These are phyloP conservation scores for Lysiphlebus fabarum DNA, from an alignment of 1,140 invertebrate genomes.

Conservation along the genomic window DNA sequence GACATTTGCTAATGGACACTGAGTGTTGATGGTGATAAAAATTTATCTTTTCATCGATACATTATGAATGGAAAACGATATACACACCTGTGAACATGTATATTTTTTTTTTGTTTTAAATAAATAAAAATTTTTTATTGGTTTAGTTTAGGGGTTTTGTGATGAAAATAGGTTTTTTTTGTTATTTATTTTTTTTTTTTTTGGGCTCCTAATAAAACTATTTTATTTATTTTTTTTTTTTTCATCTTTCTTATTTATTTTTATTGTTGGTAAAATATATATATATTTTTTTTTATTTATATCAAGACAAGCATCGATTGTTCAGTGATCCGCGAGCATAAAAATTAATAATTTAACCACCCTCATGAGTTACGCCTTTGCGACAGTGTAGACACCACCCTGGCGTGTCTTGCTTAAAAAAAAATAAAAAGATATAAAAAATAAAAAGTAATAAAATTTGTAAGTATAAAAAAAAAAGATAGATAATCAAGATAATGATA, in stretches of 20 bases:
- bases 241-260: too few species aligned
- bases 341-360: slow-evolving; percentile 39
- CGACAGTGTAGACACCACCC: slow-evolving; percentile 19
- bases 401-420: background rate
- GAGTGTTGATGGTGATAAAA: background rate
- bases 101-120: too few species aligned
- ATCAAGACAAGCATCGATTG: background rate
- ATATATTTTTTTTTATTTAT: too few species aligned
- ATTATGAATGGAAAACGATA: slow-evolving; percentile 6
- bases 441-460: slow-evolving; percentile 7
- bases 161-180: background rate
- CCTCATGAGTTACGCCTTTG: slow-evolving; percentile 19
- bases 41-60: slow-evolving; percentile 13
- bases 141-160: too few species aligned
- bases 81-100: too few species aligned
- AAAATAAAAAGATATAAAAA: background rate
- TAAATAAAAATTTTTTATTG: too few species aligned
- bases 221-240: slow-evolving; percentile 6
- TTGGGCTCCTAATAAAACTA: background rate
- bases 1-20: background rate
- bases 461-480: slow-evolving; percentile 21
- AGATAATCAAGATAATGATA: slow-evolving; percentile 39
- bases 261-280: too few species aligned
- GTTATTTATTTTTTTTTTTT: too few species aligned
- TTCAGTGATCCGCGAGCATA: slow-evolving; percentile 22